Conservation (phyloP, 2,113 vertebrate species). For the Tenebrosternarchus preto region DNA sequence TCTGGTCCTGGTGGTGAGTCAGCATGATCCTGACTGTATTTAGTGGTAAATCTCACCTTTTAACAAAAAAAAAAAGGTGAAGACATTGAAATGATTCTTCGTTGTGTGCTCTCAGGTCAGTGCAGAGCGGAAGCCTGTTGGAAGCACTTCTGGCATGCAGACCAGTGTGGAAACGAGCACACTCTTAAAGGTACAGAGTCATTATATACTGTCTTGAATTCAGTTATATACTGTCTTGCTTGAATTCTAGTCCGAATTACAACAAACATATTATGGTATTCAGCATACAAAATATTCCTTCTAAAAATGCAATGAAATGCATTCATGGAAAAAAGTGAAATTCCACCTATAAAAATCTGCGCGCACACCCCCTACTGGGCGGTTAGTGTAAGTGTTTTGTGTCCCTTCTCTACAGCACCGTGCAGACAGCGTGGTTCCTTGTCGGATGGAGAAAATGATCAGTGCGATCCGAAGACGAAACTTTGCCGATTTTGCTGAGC, state of each 20-base stretch:
- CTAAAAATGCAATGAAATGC: too few relatives aligned
- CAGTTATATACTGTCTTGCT: not conserved
- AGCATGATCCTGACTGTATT: not conserved
- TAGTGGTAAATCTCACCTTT: not conserved
- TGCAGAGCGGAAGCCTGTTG: slow-evolving; percentile 79
- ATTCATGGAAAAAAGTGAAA: not conserved
- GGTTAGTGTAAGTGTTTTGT: not conserved
- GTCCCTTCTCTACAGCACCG: slow-evolving; percentile 76
- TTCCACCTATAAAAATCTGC: not conserved
- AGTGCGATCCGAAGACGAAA: slow-evolving; percentile 75
- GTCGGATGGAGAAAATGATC: slow-evolving; percentile 82
- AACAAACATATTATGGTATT: not conserved
- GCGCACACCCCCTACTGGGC: too few relatives aligned
- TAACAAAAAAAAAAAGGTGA: not conserved
- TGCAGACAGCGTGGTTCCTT: slow-evolving; percentile 80
- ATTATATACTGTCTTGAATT: not conserved
- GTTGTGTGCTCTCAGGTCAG: slow-evolving; percentile 77
- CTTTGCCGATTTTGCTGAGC: slow-evolving; percentile 84
- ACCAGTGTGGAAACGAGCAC: slow-evolving; percentile 88
- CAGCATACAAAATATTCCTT: not conserved
- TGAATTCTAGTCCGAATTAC: not conserved
- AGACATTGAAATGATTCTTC: not conserved
- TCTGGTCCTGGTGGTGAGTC: slow-evolving; percentile 88
- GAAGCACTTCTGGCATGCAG: slow-evolving; percentile 92
- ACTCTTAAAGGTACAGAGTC: slow-evolving; percentile 80